Conservation (phyloP, 1,140 invertebrate species). For the Neuroterus valhalla region DNA sequence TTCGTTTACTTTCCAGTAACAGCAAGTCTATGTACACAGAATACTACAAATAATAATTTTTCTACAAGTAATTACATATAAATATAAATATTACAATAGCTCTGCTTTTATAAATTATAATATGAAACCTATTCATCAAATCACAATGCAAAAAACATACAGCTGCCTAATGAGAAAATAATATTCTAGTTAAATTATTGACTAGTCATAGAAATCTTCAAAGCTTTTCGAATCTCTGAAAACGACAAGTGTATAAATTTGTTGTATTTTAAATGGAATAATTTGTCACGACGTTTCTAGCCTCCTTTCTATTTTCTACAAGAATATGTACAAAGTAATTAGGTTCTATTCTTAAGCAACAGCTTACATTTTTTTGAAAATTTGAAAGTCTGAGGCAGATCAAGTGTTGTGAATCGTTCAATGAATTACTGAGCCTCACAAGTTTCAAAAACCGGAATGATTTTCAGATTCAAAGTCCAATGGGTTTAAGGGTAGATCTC, state of each 20-base stretch:
- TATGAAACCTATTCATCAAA: not conserved
- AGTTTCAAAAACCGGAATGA: conserved; percentile 60
- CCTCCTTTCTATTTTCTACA: too few relatives aligned
- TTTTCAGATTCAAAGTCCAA: conserved; percentile 59
- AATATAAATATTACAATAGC: not conserved
- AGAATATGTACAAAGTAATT: not conserved
- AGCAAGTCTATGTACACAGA: too few relatives aligned
- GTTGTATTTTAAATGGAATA: not conserved
- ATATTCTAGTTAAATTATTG: conserved; percentile 12
- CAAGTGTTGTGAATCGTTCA: not conserved
- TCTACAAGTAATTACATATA: too few relatives aligned
- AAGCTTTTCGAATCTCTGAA: not conserved
- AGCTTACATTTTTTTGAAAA: not conserved
- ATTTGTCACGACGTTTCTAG: too few relatives aligned
- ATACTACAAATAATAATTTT: too few relatives aligned
- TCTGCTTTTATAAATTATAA: not conserved
- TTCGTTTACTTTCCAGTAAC: too few relatives aligned
- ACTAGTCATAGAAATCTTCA: conserved; percentile 11
- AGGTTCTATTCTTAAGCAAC: too few relatives aligned
- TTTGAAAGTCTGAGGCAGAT: not conserved
- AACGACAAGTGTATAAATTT: not conserved
- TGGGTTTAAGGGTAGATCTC: conserved; percentile 72
- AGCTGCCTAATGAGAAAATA: conserved; percentile 6
- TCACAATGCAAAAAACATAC: not conserved
- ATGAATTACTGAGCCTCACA: conserved; percentile 45